phyloP scores from a whole-genome alignment of 2,888 invertebrate genomes.

The Eupelmus urozonus region DNA sequence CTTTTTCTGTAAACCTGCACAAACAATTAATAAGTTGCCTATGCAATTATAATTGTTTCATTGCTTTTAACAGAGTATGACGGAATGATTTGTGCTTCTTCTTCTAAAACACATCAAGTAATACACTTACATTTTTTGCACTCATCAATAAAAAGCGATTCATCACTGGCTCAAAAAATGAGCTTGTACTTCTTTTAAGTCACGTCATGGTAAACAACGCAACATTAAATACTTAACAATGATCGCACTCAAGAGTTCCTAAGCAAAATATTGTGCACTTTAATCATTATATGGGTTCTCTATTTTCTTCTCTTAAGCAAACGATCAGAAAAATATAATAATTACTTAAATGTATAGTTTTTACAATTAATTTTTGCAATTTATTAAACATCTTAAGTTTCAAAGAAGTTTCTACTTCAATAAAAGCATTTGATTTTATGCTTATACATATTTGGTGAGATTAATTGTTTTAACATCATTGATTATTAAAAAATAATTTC shows the following conservation, averaged over 20 bases:
- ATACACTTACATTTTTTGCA: slow-evolving; percentile 27
- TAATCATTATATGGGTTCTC: not conserved
- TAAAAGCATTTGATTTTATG: too few relatives aligned
- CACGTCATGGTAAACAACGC: slow-evolving; percentile 49
- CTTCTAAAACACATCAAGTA: slow-evolving; percentile 19
- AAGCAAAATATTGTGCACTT: slow-evolving; percentile 27
- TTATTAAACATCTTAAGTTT: slow-evolving; percentile 12
- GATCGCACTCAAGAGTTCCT: slow-evolving; percentile 33
- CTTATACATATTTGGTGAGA: too few relatives aligned
- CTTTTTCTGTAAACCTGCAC: slow-evolving; percentile 9
- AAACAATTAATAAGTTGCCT: slow-evolving; percentile 4
- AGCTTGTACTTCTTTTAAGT: slow-evolving; percentile 57
- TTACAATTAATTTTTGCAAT: slow-evolving; percentile 3
- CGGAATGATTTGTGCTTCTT: slow-evolving; percentile 49
- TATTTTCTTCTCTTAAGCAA: not conserved
- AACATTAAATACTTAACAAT: slow-evolving; percentile 52
- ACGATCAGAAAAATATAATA: slow-evolving; percentile 17
- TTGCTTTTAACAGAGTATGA: slow-evolving; percentile 39
- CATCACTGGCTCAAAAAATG: slow-evolving; percentile 57
- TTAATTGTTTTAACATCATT: too few relatives aligned
- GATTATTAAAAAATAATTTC: too few relatives aligned
- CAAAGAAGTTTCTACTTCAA: too few relatives aligned
- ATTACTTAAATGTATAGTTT: slow-evolving; percentile 25
- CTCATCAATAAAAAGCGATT: slow-evolving; percentile 52
- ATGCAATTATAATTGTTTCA: slow-evolving; percentile 27